Conservation (phyloP, 2,888 invertebrate genomes). For the Acanthosepion lycidas region DNA sequence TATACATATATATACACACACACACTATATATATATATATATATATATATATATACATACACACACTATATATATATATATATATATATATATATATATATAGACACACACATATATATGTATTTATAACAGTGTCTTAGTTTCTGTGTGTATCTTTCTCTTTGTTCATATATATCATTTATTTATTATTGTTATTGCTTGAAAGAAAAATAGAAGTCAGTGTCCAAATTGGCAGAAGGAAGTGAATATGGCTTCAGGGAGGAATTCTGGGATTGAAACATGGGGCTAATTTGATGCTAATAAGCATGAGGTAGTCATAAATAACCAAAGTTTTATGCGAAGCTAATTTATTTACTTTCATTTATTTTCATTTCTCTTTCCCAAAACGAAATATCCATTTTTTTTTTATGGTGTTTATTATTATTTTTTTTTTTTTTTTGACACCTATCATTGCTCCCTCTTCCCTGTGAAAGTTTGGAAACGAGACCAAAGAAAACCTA, state of each 20-base stretch:
- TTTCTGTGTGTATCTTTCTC: neutral
- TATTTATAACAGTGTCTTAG: neutral
- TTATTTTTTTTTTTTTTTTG: no score
- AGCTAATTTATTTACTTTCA: neutral
- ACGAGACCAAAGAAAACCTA: neutral
- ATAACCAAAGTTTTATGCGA: neutral
- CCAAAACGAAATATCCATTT: neutral
- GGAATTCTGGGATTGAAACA: slow-evolving; percentile 24
- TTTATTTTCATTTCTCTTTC: neutral
- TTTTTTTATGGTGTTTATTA: no score
- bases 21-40: neutral
- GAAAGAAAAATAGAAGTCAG: slow-evolving; percentile 21
- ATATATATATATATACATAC: neutral
- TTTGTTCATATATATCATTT: neutral
- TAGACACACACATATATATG: neutral
- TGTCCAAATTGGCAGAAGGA: slow-evolving; percentile 21
- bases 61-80: neutral
- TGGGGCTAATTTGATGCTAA: slow-evolving; percentile 33
- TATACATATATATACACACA: neutral
- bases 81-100: neutral
- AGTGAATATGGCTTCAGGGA: slow-evolving; percentile 12
- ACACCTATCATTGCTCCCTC: no score
- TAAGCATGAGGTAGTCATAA: neutral
- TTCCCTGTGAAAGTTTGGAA: neutral
- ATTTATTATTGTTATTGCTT: neutral